Base-by-base conservation (phyloP, 1,140 invertebrate genomes). In the Drosophila teissieri region DNA sequence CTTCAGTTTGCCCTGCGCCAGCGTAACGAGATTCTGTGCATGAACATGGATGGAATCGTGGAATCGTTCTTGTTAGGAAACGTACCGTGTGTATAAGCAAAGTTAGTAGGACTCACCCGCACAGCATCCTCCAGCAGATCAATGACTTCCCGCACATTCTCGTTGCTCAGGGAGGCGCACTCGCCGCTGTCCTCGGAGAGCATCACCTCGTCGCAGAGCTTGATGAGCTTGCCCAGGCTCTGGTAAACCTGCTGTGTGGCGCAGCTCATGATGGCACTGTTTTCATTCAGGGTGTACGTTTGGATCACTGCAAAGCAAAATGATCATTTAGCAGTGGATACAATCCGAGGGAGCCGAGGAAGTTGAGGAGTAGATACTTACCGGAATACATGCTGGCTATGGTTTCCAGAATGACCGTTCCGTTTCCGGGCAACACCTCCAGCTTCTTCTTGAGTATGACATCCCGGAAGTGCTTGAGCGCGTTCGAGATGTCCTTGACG, bases 401-500 rank as follows among this genome's bases (percentile, higher is more conserved):
- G 15, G 96, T 97, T 92, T 99, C 98, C 75, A 99, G 94, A 63
- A 98, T 96, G 79, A 98, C 96, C 14, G 97, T 98, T 55, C 97
- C 97, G 92, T 98, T 98, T 40, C 97, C 97, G 0, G 97, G 96
- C 64, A 98, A 93, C 94, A 98, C 97, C 93, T 98, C 97, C 69
- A 98, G 93, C 93, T 96, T 98, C 90, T 97, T 96, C 93, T 98
- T 98, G 58, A 96, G 95, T 52, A 98, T 97, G 31, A 98, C 97
- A 94, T 98, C 97, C 46, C 96, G 95, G 92, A 98, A 97, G 93
- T 98, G 97, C 83, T 95, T 95, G 53, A 98, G 93, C 12, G 96
- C 96, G 92, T 96, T 95, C 83, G 95, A 95, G 62, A 95, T 94
- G 92, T 95, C 94, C 93, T 94, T 94, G 89, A 95, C 94, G 90